These are phyloP conservation scores for Philopedon plagiatum DNA, from an alignment of 2,888 invertebrate species.

Conservation along the genomic window DNA sequence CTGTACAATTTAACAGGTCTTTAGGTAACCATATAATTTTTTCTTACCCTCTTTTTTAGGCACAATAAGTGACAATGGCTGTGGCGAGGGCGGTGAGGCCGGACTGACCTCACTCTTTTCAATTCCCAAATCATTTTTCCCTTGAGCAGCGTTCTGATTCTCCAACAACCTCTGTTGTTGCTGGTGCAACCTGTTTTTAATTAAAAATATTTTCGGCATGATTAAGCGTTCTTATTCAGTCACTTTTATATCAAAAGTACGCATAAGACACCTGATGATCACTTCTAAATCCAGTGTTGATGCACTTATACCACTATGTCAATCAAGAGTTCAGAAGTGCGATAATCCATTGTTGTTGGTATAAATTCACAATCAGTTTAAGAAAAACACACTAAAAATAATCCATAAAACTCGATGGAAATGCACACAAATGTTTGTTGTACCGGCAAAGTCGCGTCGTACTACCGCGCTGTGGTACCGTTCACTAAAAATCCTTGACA, in stretches of 20 bases:
- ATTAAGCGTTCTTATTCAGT: constrained; percentile 13
- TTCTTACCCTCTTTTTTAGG: constrained; percentile 68
- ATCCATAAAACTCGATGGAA: constrained; percentile 4
- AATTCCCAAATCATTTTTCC: constrained; percentile 75
- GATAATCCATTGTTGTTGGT: constrained; percentile 19
- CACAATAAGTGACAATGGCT: constrained; percentile 76
- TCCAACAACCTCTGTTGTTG: constrained; percentile 89
- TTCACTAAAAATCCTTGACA: constrained; percentile 50
- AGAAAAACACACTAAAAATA: constrained; percentile 26
- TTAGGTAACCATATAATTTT: constrained; percentile 8
- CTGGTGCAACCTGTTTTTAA: constrained; percentile 92
- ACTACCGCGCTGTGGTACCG: constrained; percentile 39
- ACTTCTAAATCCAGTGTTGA: constrained; percentile 11
- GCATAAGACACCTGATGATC: neutral
- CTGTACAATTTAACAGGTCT: no score
- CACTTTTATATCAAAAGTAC: neutral
- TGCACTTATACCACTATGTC: constrained; percentile 13
- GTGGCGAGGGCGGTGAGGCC: constrained; percentile 64
- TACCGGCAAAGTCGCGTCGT: constrained; percentile 20
- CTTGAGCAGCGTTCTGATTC: constrained; percentile 81
- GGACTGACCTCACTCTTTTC: constrained; percentile 58
- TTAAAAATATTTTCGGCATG: constrained; percentile 95
- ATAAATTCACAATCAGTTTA: neutral
- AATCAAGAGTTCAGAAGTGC: neutral
- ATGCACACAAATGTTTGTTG: constrained; percentile 4